A percentile compares a stretch with the other conserved stretches of the same genome.
phyloP scores from a whole-genome alignment of 1,140 invertebrate species.

The Octopus sinensis region DNA sequence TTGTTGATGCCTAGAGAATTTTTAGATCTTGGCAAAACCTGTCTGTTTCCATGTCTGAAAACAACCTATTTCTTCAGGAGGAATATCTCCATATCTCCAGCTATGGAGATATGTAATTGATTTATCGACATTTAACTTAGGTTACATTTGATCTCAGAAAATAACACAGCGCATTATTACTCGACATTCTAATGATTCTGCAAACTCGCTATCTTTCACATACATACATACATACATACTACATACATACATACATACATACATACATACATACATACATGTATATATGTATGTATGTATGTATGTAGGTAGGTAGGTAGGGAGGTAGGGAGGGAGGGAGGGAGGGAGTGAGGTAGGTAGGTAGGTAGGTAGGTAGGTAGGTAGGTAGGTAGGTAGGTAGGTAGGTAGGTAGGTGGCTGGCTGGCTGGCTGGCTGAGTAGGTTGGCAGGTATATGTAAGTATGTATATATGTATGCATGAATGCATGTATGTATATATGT shows the following conservation, averaged over 20 bases:
- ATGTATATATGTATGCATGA: not conserved
- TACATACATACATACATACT: not conserved
- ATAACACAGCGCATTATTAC: no score
- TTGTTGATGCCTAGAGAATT: no score
- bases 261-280: conserved; percentile 13
- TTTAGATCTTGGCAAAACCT: no score
- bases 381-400: not conserved
- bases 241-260: conserved; percentile 4
- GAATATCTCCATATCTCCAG: no score
- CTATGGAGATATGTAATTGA: no score
- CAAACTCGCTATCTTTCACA: not conserved
- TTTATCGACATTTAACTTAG: no score
- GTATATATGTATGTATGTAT: not conserved
- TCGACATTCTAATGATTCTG: no score
- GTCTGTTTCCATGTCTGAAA: no score
- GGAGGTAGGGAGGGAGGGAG: not conserved
- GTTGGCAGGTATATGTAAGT: not conserved
- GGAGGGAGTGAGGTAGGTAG: not conserved
- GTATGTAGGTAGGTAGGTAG: not conserved
- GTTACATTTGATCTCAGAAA: no score
- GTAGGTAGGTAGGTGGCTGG: not conserved
- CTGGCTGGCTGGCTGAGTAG: no score
- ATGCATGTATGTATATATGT: conserved; percentile 4
- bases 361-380: not conserved
- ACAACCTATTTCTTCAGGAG: no score